Percentiles rank a stretch among this genome's conserved stretches.
Conservation (phyloP, 1,140 invertebrate species). For the Saccostrea echinata region DNA sequence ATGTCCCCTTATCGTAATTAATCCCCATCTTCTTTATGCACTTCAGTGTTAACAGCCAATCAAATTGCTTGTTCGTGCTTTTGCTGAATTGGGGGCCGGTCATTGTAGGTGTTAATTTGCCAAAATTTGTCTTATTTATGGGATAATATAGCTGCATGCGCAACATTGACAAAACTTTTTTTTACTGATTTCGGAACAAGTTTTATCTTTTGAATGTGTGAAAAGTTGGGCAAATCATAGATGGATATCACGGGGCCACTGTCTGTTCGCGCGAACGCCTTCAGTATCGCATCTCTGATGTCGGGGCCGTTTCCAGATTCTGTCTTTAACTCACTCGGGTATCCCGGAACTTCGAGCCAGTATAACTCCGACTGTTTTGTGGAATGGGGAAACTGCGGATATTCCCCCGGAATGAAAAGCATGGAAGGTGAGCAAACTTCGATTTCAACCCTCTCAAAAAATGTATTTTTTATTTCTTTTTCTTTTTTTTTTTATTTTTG, state of each 20-base stretch:
- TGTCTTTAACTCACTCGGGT: constrained; percentile 51
- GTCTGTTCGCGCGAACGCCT: constrained; percentile 72
- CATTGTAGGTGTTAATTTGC: constrained; percentile 44
- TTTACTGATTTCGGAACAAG: constrained; percentile 22
- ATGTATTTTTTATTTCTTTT: no score
- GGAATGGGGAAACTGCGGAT: constrained; percentile 63
- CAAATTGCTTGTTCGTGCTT: not conserved
- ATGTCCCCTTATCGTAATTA: not conserved
- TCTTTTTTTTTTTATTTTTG: not conserved
- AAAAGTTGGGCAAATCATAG: not conserved
- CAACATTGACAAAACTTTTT: constrained; percentile 47
- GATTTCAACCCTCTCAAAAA: not conserved
- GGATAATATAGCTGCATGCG: constrained; percentile 45
- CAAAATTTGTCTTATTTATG: constrained; percentile 52
- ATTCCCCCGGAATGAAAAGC: constrained; percentile 63
- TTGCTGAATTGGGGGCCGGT: constrained; percentile 10
- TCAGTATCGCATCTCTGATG: constrained; percentile 74
- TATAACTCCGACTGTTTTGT: constrained; percentile 67
- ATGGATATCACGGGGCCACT: constrained; percentile 63
- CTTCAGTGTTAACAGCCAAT: not conserved
- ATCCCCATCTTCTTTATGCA: not conserved
- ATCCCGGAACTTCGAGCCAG: constrained; percentile 54
- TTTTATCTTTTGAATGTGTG: constrained; percentile 34
- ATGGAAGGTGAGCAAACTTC: constrained; percentile 68
- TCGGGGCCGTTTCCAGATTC: constrained; percentile 66